These are phyloP conservation scores for Auanema freiburgensis DNA, from an alignment of 2,888 invertebrate genomes.

Conservation along the genomic window DNA sequence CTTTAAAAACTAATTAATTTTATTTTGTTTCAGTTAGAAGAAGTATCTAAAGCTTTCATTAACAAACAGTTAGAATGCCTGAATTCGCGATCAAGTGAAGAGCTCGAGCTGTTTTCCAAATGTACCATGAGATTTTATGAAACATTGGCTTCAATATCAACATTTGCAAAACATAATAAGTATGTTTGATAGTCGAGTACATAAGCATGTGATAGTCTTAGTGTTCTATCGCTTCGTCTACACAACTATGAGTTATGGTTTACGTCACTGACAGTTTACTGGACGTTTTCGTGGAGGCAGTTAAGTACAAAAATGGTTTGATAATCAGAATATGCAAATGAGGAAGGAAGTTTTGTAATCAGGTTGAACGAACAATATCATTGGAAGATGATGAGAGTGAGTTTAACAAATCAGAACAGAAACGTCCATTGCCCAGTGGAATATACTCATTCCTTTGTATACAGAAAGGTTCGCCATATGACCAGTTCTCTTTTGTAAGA, in stretches of 20 bases:
- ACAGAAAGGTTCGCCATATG: conserved; percentile 28
- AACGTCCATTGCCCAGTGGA: conserved; percentile 34
- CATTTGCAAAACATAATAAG: conserved; percentile 13
- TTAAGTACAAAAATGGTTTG: conserved; percentile 30
- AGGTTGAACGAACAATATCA: conserved; percentile 29
- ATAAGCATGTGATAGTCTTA: background rate
- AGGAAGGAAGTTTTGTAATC: background rate
- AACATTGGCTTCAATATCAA: conserved; percentile 13
- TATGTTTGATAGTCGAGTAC: background rate
- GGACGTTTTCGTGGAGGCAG: conserved; percentile 41
- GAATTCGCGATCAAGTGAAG: conserved; percentile 18
- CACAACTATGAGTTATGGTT: conserved; percentile 39
- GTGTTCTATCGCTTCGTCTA: conserved; percentile 12
- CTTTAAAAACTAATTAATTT: background rate
- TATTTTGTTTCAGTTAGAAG: conserved; percentile 14
- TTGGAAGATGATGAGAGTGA: conserved; percentile 33
- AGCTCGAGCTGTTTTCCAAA: conserved; percentile 32
- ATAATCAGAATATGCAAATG: background rate
- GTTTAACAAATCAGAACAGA: conserved; percentile 11
- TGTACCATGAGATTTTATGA: conserved; percentile 35
- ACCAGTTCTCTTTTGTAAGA: background rate
- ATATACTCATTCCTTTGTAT: conserved; percentile 43
- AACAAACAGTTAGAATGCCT: conserved; percentile 15
- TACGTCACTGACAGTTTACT: conserved; percentile 27
- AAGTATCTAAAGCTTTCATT: conserved; percentile 15